Evolutionary conservation across 1,140 invertebrate species (phyloP).

Genomic region (Proales similis): DNA sequence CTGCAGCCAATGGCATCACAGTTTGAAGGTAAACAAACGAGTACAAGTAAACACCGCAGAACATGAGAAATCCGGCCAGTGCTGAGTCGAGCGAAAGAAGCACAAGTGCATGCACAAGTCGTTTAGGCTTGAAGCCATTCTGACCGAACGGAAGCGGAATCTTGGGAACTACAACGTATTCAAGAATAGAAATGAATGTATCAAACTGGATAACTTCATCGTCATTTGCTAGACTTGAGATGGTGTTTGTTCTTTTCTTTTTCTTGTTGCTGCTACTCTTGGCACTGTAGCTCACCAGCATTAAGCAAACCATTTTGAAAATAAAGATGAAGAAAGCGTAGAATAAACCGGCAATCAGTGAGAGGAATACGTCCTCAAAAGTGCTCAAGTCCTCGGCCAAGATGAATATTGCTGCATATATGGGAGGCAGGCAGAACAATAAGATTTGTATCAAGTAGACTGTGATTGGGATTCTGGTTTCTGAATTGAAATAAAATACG

Average conservation of each 20-base stretch:
- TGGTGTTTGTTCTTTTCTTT: not conserved
- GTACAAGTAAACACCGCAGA: conserved; percentile 43
- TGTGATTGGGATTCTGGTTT: conserved; percentile 47
- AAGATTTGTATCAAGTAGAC: conserved; percentile 48
- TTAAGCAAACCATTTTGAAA: conserved; percentile 41
- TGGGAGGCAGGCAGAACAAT: conserved; percentile 45
- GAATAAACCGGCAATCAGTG: conserved; percentile 40
- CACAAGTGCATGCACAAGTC: conserved; percentile 46
- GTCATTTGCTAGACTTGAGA: conserved; percentile 5
- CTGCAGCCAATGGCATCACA: conserved; percentile 43
- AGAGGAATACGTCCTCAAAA: conserved; percentile 40
- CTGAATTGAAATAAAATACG: conserved; percentile 43
- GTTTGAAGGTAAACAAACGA: conserved; percentile 46
- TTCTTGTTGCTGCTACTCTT: conserved; percentile 2
- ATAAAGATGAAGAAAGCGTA: conserved; percentile 44
- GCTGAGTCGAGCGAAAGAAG: conserved; percentile 38
- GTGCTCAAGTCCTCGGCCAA: conserved; percentile 42
- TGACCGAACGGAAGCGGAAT: no score
- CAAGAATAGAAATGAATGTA: conserved; percentile 39
- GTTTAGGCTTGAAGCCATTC: conserved; percentile 48
- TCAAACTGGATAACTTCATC: conserved; percentile 22
- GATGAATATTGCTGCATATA: conserved; percentile 47
- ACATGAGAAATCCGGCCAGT: conserved; percentile 39
- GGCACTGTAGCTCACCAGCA: conserved; percentile 6
- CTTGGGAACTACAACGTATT: conserved; percentile 47